Percentiles rank a stretch among this genome's conserved stretches.
Conservation (phyloP, 1,140 invertebrate species). For the Ridgeia piscesae region DNA sequence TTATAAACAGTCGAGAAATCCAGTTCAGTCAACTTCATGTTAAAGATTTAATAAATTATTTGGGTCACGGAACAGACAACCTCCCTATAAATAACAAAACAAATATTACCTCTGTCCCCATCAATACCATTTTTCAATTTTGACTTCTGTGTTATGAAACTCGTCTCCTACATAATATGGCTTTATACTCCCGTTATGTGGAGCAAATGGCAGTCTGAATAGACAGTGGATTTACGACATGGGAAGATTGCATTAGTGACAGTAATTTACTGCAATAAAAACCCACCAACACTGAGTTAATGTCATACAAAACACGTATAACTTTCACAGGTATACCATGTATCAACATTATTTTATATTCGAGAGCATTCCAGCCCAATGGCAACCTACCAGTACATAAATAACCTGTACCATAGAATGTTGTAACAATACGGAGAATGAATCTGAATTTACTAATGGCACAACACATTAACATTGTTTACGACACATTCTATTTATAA, state of each 20-base stretch:
- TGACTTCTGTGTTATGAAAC: too few species aligned
- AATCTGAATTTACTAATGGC: background rate
- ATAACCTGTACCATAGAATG: too few species aligned
- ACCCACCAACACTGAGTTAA: background rate
- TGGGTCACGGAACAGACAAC: background rate
- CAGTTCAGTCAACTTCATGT: too few species aligned
- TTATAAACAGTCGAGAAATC: too few species aligned
- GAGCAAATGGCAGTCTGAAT: background rate
- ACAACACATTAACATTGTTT: background rate
- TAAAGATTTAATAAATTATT: too few species aligned
- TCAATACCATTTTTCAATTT: too few species aligned
- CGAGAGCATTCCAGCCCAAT: background rate
- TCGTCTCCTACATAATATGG: background rate
- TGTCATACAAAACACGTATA: background rate
- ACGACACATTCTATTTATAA: background rate
- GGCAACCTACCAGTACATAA: background rate
- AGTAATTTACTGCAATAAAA: background rate
- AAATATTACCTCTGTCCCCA: background rate
- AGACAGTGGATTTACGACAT: background rate
- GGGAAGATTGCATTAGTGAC: background rate
- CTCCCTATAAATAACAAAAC: background rate
- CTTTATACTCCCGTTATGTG: background rate
- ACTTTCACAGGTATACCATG: background rate
- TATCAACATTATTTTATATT: background rate
- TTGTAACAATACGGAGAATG: background rate